Evolutionary conservation across 2,113 vertebrate species (phyloP), one percentile per base, ranked within the genome.

Genomic region (Pedetes capensis): DNA sequence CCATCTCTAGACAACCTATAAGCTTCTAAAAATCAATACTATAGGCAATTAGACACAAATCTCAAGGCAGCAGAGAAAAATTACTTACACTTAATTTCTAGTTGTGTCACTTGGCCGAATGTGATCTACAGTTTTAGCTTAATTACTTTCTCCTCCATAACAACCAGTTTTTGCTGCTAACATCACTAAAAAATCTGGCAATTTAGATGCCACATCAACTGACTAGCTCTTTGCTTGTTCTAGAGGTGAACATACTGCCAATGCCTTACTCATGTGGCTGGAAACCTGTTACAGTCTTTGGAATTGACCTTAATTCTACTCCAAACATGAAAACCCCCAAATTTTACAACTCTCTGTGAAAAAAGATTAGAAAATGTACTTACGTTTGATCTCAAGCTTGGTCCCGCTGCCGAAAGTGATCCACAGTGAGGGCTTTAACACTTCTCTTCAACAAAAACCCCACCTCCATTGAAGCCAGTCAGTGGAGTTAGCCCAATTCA

Each of bases 301-400:
- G 51, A 89, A 78, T 5, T 92, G 42, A 87, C 25, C 37, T 94
- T 42, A 95, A 57, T 12, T 86, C 39, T 8, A 71, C 39, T 47
- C 37, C 66, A 71, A 81, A 76, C 49, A 69, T 7, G 3, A 87
- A 91, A 85, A 0, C 0, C 5, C 37, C 44, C 34, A 20, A 47
- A 89, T 74, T n/a, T 82, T 68, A 94, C 57, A 93, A 49, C 42
- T 29, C 44, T 3, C 22, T 44, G 25, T 76, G 75, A 85, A 94
- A 91, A 94, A 44, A 3, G 8, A 44, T 59, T 14, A 63, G 57
- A 55, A 94, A 90, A 53, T 44, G 82, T 66, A 97, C 97, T 97
- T 97, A 97, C 81, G 39, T 96, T 93, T 97, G 6, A 96, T 4
- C 5, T 97, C 95, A 75, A 96, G 0, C n/a, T 16, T 97, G 91